Percentiles rank a stretch among this genome's conserved stretches.
Evolutionary conservation across 2,797 vertebrate genomes (phyloP).

Genomic region (Phrynocephalus vlangalii): DNA sequence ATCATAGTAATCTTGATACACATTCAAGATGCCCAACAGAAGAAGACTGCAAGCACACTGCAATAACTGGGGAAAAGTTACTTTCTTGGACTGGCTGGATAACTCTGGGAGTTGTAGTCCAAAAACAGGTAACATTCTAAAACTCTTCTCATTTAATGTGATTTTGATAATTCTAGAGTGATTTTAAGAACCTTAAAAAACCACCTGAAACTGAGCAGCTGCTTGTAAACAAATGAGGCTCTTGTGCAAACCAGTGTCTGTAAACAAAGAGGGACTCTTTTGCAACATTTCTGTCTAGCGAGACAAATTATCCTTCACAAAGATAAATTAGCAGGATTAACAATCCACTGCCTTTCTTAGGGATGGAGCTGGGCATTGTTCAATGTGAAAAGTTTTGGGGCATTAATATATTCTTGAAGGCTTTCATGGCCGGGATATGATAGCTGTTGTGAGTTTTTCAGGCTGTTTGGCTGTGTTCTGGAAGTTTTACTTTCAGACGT

Average conservation of each 20-base stretch:
- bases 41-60: conserved; percentile 34
- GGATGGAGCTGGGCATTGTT: neutral
- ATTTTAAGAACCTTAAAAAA: conserved; percentile 43
- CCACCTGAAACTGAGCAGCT: neutral
- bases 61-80: conserved; percentile 6
- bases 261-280: neutral
- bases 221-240: neutral
- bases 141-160: too few species aligned
- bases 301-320: neutral
- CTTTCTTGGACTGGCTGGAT: too few species aligned
- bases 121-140: too few species aligned
- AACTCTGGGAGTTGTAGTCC: too few species aligned
- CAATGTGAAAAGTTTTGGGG: neutral
- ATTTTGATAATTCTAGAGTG: neutral
- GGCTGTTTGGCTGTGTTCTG: too few species aligned
- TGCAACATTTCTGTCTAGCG: neutral
- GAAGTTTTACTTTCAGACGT: too few species aligned
- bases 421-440: too few species aligned
- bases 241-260: neutral
- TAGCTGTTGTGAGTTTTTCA: too few species aligned
- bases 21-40: conserved; percentile 37
- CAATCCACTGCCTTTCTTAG: neutral
- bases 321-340: neutral
- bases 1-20: conserved; percentile 57
- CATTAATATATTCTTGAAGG: too few species aligned